Evolutionary conservation across 2,888 invertebrate species (phyloP).

Genomic region (Euplagia quadripunctaria): DNA sequence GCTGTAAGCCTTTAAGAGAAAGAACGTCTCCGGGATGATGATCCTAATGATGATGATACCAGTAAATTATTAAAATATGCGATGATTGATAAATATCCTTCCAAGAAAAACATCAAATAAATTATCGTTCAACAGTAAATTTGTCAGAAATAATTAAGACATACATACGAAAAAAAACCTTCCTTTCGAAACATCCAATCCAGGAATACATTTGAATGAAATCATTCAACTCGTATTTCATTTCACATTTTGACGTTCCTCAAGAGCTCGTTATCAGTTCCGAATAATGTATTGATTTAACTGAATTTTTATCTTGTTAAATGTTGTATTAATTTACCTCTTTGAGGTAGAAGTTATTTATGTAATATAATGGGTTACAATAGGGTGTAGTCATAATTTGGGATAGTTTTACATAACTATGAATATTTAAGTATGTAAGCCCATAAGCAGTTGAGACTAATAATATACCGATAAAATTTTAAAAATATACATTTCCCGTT

Average conservation of each 20-base stretch:
- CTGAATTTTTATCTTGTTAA: not conserved
- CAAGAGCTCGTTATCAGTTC: not conserved
- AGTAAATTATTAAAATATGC: too few species aligned
- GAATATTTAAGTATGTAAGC: too few species aligned
- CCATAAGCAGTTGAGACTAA: too few species aligned
- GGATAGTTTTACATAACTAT: too few species aligned
- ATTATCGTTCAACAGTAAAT: not conserved
- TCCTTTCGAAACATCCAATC: not conserved
- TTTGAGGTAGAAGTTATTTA: not conserved
- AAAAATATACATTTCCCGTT: too few species aligned
- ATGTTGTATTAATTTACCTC: not conserved
- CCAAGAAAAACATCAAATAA: not conserved
- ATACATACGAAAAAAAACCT: not conserved
- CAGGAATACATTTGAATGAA: not conserved
- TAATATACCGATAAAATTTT: too few species aligned
- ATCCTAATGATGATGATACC: not conserved
- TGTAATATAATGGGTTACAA: not conserved
- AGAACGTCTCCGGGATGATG: not conserved
- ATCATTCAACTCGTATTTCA: not conserved
- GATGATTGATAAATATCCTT: not conserved
- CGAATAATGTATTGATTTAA: not conserved
- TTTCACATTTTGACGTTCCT: constrained; percentile 17
- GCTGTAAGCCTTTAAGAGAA: too few species aligned
- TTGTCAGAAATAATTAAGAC: not conserved
- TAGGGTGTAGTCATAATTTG: too few species aligned